phyloP scores from a whole-genome alignment of 2,888 invertebrate species.

The Dromius quadrimaculatus region DNA sequence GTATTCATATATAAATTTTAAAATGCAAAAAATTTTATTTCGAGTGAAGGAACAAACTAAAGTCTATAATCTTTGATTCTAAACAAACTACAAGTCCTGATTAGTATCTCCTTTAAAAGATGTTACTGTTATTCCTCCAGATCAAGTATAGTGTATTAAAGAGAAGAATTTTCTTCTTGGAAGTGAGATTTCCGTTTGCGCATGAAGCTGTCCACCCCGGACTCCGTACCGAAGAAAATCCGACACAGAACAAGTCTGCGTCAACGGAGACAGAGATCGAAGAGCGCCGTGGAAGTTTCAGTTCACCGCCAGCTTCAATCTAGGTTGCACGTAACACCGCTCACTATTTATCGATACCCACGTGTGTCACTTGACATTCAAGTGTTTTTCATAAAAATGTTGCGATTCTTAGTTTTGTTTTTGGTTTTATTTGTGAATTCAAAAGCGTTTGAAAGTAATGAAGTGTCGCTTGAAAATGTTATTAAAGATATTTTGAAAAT shows the following conservation, averaged over 20 bases:
- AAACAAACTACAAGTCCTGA: too few species aligned
- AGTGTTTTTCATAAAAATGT: constrained; percentile 21
- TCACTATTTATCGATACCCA: constrained; percentile 6
- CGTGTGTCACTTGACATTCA: constrained; percentile 20
- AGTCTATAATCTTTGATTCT: too few species aligned
- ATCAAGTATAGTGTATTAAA: background rate
- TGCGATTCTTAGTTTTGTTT: constrained; percentile 23
- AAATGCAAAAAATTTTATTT: too few species aligned
- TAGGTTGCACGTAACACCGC: constrained; percentile 12
- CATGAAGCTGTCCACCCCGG: constrained; percentile 33
- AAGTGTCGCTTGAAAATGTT: constrained; percentile 39
- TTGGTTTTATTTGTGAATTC: constrained; percentile 30
- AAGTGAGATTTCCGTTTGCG: background rate
- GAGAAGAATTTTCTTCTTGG: constrained; percentile 15
- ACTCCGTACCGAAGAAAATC: constrained; percentile 8
- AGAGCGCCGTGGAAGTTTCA: constrained; percentile 16
- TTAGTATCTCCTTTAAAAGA: too few species aligned
- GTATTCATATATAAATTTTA: too few species aligned
- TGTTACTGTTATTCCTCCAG: too few species aligned
- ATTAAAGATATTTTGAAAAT: constrained; percentile 48
- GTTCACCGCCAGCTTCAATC: constrained; percentile 20
- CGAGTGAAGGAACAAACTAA: too few species aligned
- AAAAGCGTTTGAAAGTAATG: constrained; percentile 22
- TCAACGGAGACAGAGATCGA: constrained; percentile 20
- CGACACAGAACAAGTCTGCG: constrained; percentile 29